Evolutionary conservation across 2,797 vertebrate genomes (phyloP).

Genomic region (Lacerta viridis): DNA sequence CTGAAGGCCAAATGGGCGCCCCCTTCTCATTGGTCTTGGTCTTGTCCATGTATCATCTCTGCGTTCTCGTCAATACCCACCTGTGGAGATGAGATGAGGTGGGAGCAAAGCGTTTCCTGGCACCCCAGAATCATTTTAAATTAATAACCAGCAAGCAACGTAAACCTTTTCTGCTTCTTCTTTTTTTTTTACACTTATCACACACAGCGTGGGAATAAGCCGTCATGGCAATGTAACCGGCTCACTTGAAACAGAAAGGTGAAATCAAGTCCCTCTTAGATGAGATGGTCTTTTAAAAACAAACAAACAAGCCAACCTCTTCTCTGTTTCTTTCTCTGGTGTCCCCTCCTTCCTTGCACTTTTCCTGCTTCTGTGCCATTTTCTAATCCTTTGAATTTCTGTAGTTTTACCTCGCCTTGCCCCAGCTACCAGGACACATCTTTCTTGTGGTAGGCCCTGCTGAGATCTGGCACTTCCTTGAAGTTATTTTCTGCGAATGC

Average conservation of each 20-base stretch:
- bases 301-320: neutral
- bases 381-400: too few relatives aligned
- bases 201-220: constrained; percentile 13
- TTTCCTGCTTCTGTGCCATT: too few relatives aligned
- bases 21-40: neutral
- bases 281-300: constrained; percentile 36
- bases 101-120: neutral
- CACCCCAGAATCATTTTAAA: constrained; percentile 20
- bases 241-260: neutral
- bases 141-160: neutral
- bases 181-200: neutral
- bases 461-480: too few relatives aligned
- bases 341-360: too few relatives aligned
- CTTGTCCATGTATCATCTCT: neutral
- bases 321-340: too few relatives aligned
- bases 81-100: neutral
- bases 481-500: too few relatives aligned
- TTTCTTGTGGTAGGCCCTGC: too few relatives aligned
- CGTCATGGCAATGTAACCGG: neutral
- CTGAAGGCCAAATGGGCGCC: too few relatives aligned
- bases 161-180: neutral
- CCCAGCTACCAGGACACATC: too few relatives aligned
- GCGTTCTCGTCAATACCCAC: neutral
- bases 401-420: too few relatives aligned
- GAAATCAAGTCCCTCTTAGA: neutral